Conservation (phyloP, 2,888 invertebrate genomes). For the Iphiclides podalirius region DNA sequence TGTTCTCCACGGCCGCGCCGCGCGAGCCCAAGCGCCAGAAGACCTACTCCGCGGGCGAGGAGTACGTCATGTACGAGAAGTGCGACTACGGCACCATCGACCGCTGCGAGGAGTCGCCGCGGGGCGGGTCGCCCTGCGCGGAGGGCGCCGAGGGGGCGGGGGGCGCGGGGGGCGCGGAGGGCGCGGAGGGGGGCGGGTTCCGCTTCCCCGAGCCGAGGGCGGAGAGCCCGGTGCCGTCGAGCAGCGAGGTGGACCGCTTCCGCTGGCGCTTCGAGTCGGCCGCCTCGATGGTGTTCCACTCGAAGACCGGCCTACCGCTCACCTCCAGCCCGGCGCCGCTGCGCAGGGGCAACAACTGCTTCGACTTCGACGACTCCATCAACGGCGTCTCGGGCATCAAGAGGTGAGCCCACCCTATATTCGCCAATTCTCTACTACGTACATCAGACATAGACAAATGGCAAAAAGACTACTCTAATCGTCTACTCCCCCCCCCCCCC, state of each 20-base stretch:
- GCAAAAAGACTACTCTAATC: too few relatives aligned
- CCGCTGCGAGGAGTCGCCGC: constrained; percentile 50
- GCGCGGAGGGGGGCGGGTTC: constrained; percentile 34
- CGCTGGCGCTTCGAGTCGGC: constrained; percentile 87
- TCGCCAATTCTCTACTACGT: too few relatives aligned
- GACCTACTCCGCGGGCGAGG: constrained; percentile 59
- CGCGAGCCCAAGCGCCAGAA: constrained; percentile 59
- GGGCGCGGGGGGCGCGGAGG: neutral
- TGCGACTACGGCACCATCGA: constrained; percentile 71
- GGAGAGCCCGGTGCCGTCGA: constrained; percentile 82
- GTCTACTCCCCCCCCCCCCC: too few relatives aligned
- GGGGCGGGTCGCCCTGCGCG: constrained; percentile 34
- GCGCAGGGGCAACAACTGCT: constrained; percentile 86
- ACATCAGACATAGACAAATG: too few relatives aligned
- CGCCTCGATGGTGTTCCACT: constrained; percentile 91
- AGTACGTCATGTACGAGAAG: constrained; percentile 64
- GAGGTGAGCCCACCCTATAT: too few relatives aligned
- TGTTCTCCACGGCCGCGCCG: constrained; percentile 54
- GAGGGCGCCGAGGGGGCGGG: constrained; percentile 30
- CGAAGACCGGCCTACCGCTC: constrained; percentile 88
- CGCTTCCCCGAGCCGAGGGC: constrained; percentile 47
- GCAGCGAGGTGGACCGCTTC: constrained; percentile 86
- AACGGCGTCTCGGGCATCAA: constrained; percentile 89
- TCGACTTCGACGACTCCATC: constrained; percentile 91
- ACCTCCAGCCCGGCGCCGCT: constrained; percentile 93